Evolutionary conservation across 1,140 invertebrate species (phyloP).

Genomic region (Hylaeus anthracinus): DNA sequence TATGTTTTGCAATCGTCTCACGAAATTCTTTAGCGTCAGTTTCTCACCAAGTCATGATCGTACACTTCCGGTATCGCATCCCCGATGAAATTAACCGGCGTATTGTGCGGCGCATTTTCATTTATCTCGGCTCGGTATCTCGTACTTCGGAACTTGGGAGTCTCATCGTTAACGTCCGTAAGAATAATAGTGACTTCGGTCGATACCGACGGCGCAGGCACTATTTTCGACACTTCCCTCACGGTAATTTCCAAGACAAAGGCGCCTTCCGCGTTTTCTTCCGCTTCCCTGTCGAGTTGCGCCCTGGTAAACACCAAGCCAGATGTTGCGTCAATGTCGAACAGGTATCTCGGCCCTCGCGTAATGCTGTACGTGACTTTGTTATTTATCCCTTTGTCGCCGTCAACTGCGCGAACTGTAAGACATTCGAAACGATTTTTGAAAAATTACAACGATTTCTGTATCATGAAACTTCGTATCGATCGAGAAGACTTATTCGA

Average conservation of each 20-base stretch:
- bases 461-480: too few relatives aligned
- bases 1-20: background rate
- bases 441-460: conserved; percentile 31
- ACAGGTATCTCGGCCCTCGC: conserved; percentile 85
- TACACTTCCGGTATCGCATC: conserved; percentile 92
- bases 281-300: conserved; percentile 91
- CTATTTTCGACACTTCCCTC: conserved; percentile 81
- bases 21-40: background rate
- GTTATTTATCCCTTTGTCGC: conserved; percentile 95
- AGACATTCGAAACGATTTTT: conserved; percentile 35
- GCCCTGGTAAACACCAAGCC: conserved; percentile 90
- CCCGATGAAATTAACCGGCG: conserved; percentile 92
- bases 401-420: conserved; percentile 93
- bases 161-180: conserved; percentile 97
- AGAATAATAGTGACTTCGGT: conserved; percentile 96
- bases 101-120: conserved; percentile 95
- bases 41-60: conserved; percentile 93
- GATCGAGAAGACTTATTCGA: too few relatives aligned
- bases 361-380: conserved; percentile 91
- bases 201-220: conserved; percentile 87
- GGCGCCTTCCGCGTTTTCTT: conserved; percentile 89
- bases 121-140: conserved; percentile 93
- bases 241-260: conserved; percentile 93
- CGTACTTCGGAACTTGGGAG: conserved; percentile 89
- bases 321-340: conserved; percentile 90